Base-by-base conservation (phyloP, 2,888 invertebrate genomes). In the Troides aeacus region DNA sequence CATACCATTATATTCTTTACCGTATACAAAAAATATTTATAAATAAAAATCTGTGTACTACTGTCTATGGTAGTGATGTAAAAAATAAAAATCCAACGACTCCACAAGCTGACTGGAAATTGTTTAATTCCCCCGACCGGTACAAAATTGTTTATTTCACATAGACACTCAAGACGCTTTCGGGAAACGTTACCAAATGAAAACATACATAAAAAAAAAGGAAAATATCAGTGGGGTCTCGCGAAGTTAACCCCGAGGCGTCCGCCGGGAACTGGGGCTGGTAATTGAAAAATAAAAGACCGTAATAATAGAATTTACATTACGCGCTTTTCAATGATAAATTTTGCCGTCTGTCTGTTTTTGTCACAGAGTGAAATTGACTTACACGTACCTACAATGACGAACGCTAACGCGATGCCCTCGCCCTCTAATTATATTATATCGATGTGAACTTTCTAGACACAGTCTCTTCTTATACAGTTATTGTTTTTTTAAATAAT, bases 231-330 rank as follows among this genome's bases (percentile, higher is more conserved):
- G 77, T 72, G 69, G 77, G 82, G 83, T 80, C 82, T 84, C 75
- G 80, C 80, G 79, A 85, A 87, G 84, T 85, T 84, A 86, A 84
- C 89, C 91, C 90, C 84, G 84, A 85, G 90, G 89, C 90, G 83
- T 81, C 72, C 80, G 77, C 80, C 78, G 84, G 82, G 81, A 76
- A 83, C 78, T 82, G 87, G 86, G 85, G 82, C 76, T 83, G 85
- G 92, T 92, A 92, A 92, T 92, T 92, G 92, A 90, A 92, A 92
- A 92, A 92, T 92, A 92, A 92, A 92, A 92, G 90, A 84, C 89
- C 87, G 88, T 89, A 88, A 92, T 92, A 92, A 92, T 92, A 91
- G 91, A 92, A 92, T 92, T 91, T 90, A 90, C 90, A 88, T 89
- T 89, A 89, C 90, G 86, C 88, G 89, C 87, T 88, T 85, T 85